Base-by-base conservation (phyloP, 2,888 invertebrate genomes). In the Macaria liturata region DNA sequence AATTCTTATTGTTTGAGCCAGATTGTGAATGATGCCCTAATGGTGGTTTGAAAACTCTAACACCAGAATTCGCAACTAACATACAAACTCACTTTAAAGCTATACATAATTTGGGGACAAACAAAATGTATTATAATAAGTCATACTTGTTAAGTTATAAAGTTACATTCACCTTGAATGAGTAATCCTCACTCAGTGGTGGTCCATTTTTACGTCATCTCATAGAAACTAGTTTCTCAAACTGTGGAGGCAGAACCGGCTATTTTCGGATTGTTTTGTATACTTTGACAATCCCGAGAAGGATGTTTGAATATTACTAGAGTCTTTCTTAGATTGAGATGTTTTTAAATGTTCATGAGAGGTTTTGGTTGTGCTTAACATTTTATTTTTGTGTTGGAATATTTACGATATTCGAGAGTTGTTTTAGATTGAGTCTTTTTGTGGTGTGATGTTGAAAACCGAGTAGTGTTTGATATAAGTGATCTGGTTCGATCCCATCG, bases 151-250 rank as follows among this genome's bases (percentile, higher is more conserved):
- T 20, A 37, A 37, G 34, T 4, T 7, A 42, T 42, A 42, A 42
- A 42, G 42, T 42, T 4, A 9, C 42, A 32, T 32, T 47, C 42
- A 4, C 8, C 7, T 43, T 9, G 42, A 9, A 32, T 32, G 42
- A 32, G 20, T 3, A 47, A 42, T 8, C 9, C 9, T 68, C 69
- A 65, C 65, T 68, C 65, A 65, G 51, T 50, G 52, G 53, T 56
- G 51, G 56, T 62, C 57, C 52, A 20, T 53, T 50, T 52, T 62
- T 56, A 64, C 49, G 54, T 61, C 59, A 60, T 54, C 48, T 55
- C 48, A 42, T 61, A 51, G 51, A 9, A 51, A 51, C 51, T 51
- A 31, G 3, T 5, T 57, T 57, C 49, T 20, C 49, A 50, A 56
- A 49, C 61, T 65, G 48, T 54, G 32, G 32, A 20, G 37, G 43